A percentile compares a stretch with the other conserved stretches of the same genome.
Conservation (phyloP, 2,113 vertebrate species). For the Erythrocercus mccallii region DNA sequence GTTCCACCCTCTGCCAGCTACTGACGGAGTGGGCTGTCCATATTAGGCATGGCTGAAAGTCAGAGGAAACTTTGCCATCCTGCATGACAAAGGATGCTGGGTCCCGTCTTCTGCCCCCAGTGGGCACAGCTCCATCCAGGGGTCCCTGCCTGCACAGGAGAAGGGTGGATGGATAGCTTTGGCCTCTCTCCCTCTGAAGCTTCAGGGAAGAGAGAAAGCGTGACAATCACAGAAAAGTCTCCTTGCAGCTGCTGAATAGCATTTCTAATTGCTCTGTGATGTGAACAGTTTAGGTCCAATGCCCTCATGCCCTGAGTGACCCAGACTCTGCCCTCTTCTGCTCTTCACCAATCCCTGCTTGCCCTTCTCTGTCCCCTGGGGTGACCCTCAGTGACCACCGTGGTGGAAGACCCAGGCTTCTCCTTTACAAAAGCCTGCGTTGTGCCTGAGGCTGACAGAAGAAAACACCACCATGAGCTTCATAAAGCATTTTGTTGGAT, state of each 20-base stretch:
- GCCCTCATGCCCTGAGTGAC: background rate
- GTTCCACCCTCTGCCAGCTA: background rate
- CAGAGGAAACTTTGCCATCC: background rate
- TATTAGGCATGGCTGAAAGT: background rate
- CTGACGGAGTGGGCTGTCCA: background rate
- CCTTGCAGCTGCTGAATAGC: background rate
- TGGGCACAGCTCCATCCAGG: background rate
- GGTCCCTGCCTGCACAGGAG: accelerated
- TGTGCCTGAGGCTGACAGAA: background rate
- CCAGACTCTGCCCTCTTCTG: background rate
- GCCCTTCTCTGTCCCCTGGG: background rate
- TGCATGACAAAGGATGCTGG: background rate
- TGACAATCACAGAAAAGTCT: background rate
- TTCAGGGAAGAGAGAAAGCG: background rate
- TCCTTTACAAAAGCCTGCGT: background rate
- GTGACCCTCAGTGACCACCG: background rate
- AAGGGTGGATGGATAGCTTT: background rate
- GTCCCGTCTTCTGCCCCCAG: background rate
- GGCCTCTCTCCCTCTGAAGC: background rate
- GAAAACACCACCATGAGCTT: background rate
- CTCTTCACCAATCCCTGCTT: background rate
- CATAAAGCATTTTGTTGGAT: background rate
- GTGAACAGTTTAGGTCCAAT: background rate
- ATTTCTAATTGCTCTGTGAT: background rate
- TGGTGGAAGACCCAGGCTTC: accelerated